Evolutionary conservation across 2,113 vertebrate genomes (phyloP), one percentile per base, ranked within the genome.

Genomic region (Speoplatyrhinus poulsoni): DNA sequence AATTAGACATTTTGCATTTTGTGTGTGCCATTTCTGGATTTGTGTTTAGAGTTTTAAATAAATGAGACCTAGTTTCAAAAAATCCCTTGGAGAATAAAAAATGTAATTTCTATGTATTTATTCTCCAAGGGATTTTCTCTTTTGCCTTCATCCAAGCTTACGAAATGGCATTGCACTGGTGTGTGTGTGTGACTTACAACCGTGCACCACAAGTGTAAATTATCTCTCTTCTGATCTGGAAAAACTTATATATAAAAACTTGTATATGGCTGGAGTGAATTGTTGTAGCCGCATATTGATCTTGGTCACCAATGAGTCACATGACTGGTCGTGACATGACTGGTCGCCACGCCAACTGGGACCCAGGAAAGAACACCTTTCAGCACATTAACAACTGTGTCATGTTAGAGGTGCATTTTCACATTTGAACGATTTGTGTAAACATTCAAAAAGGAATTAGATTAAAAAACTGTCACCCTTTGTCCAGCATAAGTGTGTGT

Each of bases 321-420:
- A 26, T 26, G 26, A 26, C 19, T 19, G 19, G 19, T 19, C 19
- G 2, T 26, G 2, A 26, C 2, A 26, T 52, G 9, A 59, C 12
- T 12, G 33, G 3, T 69, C n/a, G 6, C 61, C 65, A 67, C 7
- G 15, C 64, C 67, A 68, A 81, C 68, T 1, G 0, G 65, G 56
- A 65, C 16, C 64, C 5, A 73, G 80, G 79, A 82, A 85, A 75
- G 78, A 84, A 82, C 64, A 57, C 56, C 67, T 65, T 67, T 57
- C 48, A 60, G 66, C 26, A 49, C 26, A 26, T 26, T 26, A 3
- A 26, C 26, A 1, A 26, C 26, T 3, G 26, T 26, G 19, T 26
- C 26, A 26, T 26, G 1, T 26, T 26, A 2, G 2, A 26, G 26
- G 2, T 2, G 3, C 26, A 3, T 26, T 26, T 26, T 26, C 26